Conservation (phyloP, 2,113 vertebrate species). For the Brienomyrus longianalis region DNA sequence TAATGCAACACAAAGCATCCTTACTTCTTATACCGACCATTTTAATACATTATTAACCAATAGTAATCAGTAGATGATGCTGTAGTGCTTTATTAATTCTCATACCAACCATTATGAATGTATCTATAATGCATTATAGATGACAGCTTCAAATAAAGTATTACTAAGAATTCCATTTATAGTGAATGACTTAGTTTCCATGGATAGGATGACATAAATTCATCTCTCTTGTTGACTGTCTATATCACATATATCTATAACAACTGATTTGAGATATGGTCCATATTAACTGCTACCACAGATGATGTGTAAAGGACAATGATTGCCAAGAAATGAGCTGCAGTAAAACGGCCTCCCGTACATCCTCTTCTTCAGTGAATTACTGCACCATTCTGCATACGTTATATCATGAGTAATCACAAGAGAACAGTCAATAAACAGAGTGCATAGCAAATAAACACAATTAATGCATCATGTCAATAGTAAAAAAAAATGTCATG, state of each 20-base stretch:
- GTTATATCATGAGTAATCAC: not conserved
- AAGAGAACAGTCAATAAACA: not conserved
- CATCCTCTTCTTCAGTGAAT: not conserved
- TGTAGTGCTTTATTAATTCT: not conserved
- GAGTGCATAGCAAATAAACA: not conserved
- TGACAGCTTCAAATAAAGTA: not conserved
- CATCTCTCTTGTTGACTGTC: not conserved
- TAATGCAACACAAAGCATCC: not conserved
- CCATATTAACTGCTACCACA: not conserved
- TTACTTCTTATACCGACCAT: not conserved
- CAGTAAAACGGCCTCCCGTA: not conserved
- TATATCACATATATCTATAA: not conserved
- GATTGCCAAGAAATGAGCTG: not conserved
- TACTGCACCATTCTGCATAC: not conserved
- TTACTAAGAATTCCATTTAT: not conserved
- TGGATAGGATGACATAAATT: not conserved
- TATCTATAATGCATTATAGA: not conserved
- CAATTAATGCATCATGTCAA: not conserved
- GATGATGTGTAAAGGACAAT: not conserved
- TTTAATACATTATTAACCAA: not conserved
- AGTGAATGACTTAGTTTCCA: not conserved
- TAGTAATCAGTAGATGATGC: not conserved
- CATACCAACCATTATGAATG: not conserved
- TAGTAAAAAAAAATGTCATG: not conserved
- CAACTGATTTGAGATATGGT: not conserved